Evolutionary conservation across 2,113 vertebrate species (phyloP).

Genomic region (Rallus limicola): DNA sequence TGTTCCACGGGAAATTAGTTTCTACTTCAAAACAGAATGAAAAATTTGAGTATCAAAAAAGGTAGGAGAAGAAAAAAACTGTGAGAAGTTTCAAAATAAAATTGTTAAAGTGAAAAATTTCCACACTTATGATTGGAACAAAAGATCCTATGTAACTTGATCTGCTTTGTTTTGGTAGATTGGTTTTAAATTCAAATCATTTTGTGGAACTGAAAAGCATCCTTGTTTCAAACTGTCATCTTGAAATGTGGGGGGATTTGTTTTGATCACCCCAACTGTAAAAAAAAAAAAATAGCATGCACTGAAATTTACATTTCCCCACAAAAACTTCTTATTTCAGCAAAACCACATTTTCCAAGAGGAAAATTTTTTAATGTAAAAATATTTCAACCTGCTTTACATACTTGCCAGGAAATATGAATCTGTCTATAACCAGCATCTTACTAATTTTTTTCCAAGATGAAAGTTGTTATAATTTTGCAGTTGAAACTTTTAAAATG

Average conservation of each 20-base stretch:
- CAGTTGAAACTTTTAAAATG: conserved; percentile 9
- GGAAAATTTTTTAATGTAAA: conserved; percentile 17
- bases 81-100: background rate
- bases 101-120: background rate
- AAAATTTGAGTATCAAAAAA: background rate
- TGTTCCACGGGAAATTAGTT: background rate
- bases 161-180: too few species aligned
- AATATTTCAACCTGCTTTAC: conserved; percentile 27
- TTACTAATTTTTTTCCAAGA: conserved; percentile 17
- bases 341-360: conserved; percentile 47
- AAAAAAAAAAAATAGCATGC: background rate
- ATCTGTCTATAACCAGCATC: background rate
- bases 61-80: background rate
- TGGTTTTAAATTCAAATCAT: background rate
- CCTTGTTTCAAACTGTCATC: background rate
- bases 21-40: background rate
- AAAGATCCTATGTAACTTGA: background rate
- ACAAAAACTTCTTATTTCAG: conserved; percentile 26
- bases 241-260: background rate
- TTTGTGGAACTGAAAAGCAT: background rate
- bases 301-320: background rate
- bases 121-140: background rate
- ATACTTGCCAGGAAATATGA: conserved; percentile 51
- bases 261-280: background rate
- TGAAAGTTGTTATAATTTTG: conserved; percentile 14